Percentiles rank a stretch among this genome's conserved stretches.
Evolutionary conservation across 2,888 invertebrate species (phyloP).

Genomic region (Ceratothoa steindachneri): DNA sequence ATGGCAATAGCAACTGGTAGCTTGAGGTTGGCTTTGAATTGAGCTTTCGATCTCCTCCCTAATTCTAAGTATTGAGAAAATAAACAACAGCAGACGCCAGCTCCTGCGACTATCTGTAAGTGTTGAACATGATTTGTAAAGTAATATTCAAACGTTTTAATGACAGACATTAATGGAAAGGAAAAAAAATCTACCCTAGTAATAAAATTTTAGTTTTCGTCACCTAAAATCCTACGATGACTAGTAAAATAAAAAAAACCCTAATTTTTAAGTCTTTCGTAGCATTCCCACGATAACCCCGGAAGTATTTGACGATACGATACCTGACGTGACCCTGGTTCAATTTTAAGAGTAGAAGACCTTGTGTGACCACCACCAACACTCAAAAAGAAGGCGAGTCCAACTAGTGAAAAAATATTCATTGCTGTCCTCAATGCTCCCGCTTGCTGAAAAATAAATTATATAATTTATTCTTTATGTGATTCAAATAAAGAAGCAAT

Average conservation of each 20-base stretch:
- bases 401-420: slow-evolving; percentile 8
- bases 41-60: not conserved
- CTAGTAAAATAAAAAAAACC: too few species aligned
- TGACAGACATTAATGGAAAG: too few species aligned
- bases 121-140: not conserved
- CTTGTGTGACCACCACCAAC: slow-evolving; percentile 28
- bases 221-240: too few species aligned
- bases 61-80: not conserved
- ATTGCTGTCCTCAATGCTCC: slow-evolving; percentile 27
- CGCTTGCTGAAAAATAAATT: slow-evolving; percentile 27
- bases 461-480: too few species aligned
- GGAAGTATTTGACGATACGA: too few species aligned
- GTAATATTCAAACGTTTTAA: slow-evolving; percentile 8
- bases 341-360: not conserved
- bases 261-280: too few species aligned
- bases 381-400: slow-evolving; percentile 24
- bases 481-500: too few species aligned
- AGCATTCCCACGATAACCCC: too few species aligned
- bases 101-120: not conserved
- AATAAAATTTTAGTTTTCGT: too few species aligned
- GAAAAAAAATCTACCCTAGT: too few species aligned
- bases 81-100: not conserved
- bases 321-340: not conserved
- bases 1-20: not conserved
- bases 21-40: not conserved